A percentile compares a stretch with the other conserved stretches of the same genome.
These are phyloP conservation scores for Odontophorus gujanensis DNA, from an alignment of 2,113 vertebrate genomes.

Conservation along the genomic window DNA sequence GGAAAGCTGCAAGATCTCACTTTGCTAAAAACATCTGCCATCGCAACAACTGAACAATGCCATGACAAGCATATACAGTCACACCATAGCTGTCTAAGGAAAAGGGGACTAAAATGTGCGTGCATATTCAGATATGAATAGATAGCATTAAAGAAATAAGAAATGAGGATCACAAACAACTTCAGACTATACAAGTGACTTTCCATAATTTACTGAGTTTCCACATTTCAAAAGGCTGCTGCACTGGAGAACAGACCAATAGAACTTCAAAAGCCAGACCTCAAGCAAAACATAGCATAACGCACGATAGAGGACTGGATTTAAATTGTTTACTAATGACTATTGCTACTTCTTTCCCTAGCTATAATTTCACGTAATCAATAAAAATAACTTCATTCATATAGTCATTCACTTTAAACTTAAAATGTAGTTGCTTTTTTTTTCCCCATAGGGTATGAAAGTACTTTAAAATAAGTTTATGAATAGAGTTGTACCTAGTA, in stretches of 20 bases:
- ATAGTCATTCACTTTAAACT: background rate
- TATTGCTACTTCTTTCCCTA: background rate
- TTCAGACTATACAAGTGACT: background rate
- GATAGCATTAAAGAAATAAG: background rate
- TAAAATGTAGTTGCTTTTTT: background rate
- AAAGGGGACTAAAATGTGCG: background rate
- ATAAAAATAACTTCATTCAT: background rate
- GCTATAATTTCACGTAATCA: background rate
- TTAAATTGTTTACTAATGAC: background rate
- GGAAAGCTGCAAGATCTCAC: background rate
- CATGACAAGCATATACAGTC: background rate
- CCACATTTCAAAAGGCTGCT: background rate
- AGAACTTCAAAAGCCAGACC: background rate
- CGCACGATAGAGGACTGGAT: background rate
- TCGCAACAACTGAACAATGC: accelerated
- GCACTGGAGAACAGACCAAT: background rate
- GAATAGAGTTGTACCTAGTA: background rate
- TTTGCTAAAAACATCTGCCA: background rate
- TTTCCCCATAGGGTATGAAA: background rate
- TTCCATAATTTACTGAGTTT: background rate
- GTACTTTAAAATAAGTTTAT: background rate
- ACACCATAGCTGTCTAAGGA: background rate
- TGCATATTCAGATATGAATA: background rate
- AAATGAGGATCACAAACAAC: background rate
- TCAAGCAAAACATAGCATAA: background rate